phyloP scores from a whole-genome alignment of 2,888 invertebrate genomes.

The Drosophila testacea region DNA sequence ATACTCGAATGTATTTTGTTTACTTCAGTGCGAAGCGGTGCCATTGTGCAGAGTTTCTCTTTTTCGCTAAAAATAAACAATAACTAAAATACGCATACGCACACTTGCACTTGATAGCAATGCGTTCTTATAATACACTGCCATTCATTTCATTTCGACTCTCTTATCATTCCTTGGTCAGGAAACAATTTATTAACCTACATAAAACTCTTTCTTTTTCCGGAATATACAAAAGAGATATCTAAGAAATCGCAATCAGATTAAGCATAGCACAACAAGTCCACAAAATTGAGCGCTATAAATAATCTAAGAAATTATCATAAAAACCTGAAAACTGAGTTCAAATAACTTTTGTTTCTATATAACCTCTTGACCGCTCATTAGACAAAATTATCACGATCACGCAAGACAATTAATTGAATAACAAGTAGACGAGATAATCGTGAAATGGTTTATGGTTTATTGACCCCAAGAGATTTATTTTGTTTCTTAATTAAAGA shows the following conservation, averaged over 20 bases:
- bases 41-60: conserved; percentile 20
- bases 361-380: conserved; percentile 1
- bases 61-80: conserved; percentile 1
- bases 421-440: conserved; percentile 13
- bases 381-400: conserved; percentile 5
- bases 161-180: conserved; percentile 1
- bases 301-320: too few relatives aligned
- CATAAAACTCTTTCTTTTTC: not conserved
- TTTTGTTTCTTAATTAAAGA: not conserved
- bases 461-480: conserved; percentile 10
- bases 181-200: not conserved
- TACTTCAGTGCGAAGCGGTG: not conserved
- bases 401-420: conserved; percentile 2
- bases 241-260: too few relatives aligned
- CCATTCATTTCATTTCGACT: not conserved
- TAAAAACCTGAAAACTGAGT: not conserved
- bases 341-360: not conserved
- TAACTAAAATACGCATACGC: not conserved
- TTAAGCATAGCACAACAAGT: too few relatives aligned
- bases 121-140: not conserved
- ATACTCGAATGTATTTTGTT: not conserved
- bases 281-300: too few relatives aligned
- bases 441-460: conserved; percentile 3
- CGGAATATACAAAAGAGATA: not conserved
- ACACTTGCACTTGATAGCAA: not conserved